Percentiles rank a stretch among this genome's conserved stretches.
Evolutionary conservation across 2,113 vertebrate species (phyloP).

Genomic region (Tenrec ecaudatus): DNA sequence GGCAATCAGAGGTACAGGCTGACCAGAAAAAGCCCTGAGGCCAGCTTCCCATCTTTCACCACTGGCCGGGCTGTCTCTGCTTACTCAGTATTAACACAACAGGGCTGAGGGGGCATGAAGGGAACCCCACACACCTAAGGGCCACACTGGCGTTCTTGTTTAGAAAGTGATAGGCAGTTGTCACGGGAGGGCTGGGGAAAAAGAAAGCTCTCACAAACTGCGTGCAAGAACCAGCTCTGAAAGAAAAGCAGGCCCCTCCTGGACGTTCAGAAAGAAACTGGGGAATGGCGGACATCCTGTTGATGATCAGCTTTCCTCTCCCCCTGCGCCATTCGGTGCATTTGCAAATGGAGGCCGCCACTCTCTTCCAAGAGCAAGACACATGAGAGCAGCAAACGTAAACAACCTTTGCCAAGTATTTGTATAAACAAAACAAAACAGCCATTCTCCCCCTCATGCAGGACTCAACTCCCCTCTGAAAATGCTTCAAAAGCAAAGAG

Average conservation of each 20-base stretch:
- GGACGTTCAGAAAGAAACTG: constrained; percentile 65
- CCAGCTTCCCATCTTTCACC: constrained; percentile 89
- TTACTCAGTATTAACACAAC: constrained; percentile 86
- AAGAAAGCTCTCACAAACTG: constrained; percentile 69
- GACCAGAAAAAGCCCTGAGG: constrained; percentile 89
- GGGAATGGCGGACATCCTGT: constrained; percentile 76
- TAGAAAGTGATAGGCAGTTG: constrained; percentile 86
- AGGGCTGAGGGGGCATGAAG: constrained; percentile 85
- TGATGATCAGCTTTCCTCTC: constrained; percentile 74
- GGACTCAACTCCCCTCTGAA: constrained; percentile 10
- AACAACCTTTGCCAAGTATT: constrained; percentile 50
- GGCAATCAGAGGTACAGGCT: constrained; percentile 91
- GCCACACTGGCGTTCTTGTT: constrained; percentile 85
- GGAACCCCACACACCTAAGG: constrained; percentile 86
- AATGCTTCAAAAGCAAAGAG: constrained; percentile 50
- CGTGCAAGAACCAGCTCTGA: constrained; percentile 62
- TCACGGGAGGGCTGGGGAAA: constrained; percentile 70
- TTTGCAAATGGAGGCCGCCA: neutral
- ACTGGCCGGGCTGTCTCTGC: constrained; percentile 87
- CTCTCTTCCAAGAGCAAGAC: neutral
- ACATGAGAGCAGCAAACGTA: neutral
- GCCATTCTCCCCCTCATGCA: neutral
- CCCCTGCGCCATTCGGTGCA: neutral
- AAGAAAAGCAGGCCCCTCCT: constrained; percentile 65
- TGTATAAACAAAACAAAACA: neutral